A percentile compares a stretch with the other conserved stretches of the same genome.
Evolutionary conservation across 2,113 vertebrate species (phyloP).

Genomic region (Vidua macroura): DNA sequence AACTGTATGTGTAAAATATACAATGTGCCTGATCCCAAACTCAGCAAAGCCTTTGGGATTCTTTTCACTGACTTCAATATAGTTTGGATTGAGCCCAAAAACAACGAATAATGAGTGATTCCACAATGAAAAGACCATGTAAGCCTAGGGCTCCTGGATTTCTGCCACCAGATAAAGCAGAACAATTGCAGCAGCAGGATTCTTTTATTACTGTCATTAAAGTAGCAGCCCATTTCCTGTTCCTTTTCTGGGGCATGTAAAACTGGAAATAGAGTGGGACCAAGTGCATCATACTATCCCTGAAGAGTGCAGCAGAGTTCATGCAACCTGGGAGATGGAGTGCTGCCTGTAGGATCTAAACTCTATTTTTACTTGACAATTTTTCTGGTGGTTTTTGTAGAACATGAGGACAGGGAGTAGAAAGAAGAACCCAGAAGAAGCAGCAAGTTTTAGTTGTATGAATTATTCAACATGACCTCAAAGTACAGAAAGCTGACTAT

Average conservation of each 20-base stretch:
- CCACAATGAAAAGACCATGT: neutral
- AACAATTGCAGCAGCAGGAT: neutral
- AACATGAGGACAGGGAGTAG: neutral
- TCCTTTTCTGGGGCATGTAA: neutral
- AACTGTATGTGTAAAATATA: neutral
- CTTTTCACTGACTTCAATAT: neutral
- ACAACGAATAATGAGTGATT: neutral
- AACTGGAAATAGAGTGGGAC: neutral
- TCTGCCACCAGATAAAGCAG: neutral
- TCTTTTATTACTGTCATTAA: neutral
- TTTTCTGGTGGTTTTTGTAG: neutral
- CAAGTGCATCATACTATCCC: rapidly evolving
- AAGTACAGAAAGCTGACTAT: neutral
- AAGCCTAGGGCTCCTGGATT: neutral
- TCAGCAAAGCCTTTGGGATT: neutral
- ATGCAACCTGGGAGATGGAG: neutral
- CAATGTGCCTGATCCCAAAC: neutral
- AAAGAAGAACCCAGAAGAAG: neutral
- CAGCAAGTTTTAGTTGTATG: neutral
- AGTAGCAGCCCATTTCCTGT: neutral
- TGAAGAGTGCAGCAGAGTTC: neutral
- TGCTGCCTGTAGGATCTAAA: neutral
- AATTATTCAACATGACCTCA: neutral
- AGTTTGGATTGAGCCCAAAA: neutral
- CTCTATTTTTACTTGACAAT: neutral